Evolutionary conservation across 2,797 vertebrate species (phyloP).

Genomic region (Distichodus sexfasciatus): DNA sequence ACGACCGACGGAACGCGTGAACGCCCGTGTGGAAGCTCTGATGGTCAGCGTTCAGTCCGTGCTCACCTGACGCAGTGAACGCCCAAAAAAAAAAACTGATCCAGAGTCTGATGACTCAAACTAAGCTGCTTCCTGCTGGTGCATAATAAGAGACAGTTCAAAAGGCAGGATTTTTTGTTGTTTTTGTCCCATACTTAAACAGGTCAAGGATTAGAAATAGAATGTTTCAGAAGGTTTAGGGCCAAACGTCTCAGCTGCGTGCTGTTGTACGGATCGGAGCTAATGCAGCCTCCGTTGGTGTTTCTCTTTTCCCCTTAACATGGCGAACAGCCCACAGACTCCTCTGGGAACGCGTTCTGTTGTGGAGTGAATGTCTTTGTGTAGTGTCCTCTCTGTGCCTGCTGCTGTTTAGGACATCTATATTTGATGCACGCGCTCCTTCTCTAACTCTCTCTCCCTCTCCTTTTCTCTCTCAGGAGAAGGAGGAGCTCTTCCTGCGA

Average conservation of each 20-base stretch:
- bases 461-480: constrained; percentile 69
- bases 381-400: constrained; percentile 29
- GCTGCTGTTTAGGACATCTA: constrained; percentile 56
- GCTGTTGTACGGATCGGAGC: not conserved
- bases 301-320: not conserved
- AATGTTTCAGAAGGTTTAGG: not conserved
- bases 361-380: not conserved
- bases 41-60: too few relatives aligned
- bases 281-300: not conserved
- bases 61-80: too few relatives aligned
- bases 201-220: not conserved
- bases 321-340: not conserved
- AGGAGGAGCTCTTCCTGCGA: constrained; percentile 91
- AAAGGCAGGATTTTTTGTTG: not conserved
- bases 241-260: not conserved
- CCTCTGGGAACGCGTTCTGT: not conserved
- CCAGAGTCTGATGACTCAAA: too few relatives aligned
- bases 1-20: too few relatives aligned
- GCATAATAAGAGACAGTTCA: too few relatives aligned
- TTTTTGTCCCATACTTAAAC: not conserved
- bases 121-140: too few relatives aligned
- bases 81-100: too few relatives aligned
- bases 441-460: not conserved
- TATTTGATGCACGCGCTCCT: not conserved
- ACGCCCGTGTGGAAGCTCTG: too few relatives aligned